A percentile compares a stretch with the other conserved stretches of the same genome.
Evolutionary conservation across 2,113 vertebrate species (phyloP).

Genomic region (Microcebus tavaratra): DNA sequence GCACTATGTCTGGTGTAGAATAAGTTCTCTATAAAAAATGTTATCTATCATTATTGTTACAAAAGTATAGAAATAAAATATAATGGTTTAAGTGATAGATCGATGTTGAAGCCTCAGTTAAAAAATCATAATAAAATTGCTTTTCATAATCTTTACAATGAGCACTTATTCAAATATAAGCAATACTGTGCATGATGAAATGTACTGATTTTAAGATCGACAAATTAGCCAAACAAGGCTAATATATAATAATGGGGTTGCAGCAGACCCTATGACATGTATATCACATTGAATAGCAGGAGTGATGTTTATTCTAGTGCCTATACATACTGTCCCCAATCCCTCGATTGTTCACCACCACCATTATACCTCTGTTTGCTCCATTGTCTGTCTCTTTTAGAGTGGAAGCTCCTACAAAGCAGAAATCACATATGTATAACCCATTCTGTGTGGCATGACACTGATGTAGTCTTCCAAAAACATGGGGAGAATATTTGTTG

Average conservation of each 20-base stretch:
- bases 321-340: no score
- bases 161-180: neutral
- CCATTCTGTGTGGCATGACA: neutral
- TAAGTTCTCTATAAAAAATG: neutral
- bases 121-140: conserved; percentile 23
- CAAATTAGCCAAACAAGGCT: neutral
- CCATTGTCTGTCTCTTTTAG: neutral
- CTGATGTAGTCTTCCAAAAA: neutral
- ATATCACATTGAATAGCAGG: no score
- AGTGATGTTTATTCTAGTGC: neutral
- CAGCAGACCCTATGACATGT: neutral
- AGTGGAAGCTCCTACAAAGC: neutral
- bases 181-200: neutral
- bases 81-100: neutral
- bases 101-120: neutral
- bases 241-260: neutral
- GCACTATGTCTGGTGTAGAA: neutral
- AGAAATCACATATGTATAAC: neutral
- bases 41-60: neutral
- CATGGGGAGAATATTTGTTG: neutral
- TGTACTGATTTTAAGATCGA: neutral
- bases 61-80: neutral
- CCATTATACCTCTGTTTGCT: neutral
- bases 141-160: neutral
- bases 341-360: neutral